Evolutionary conservation across 2,113 vertebrate species (phyloP), one percentile per base, ranked within the genome.

Genomic region (Anolis sagrei): DNA sequence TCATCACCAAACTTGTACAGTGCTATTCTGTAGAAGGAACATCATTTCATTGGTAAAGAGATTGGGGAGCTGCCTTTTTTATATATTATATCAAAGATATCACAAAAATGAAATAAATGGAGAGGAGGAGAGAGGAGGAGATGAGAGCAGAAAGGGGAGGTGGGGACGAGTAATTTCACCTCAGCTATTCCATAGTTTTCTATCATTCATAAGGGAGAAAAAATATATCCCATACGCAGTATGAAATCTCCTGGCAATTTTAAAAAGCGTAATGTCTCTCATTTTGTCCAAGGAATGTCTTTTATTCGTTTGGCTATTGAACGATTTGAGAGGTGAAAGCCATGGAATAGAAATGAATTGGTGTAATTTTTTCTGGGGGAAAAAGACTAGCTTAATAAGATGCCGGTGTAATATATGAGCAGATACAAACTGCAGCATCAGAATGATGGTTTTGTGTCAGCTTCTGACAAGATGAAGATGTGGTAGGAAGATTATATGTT

Each of bases 221-320:
- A 78, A 80, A 91, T 90, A 91, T 90, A 83, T 82, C 74, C 72
- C 51, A 51, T 66, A 74, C 48, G 78, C 88, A n/a, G 86, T 75
- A 64, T 85, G 10, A 91, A 89, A 91, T 66, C 61, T 88, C 27
- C 44, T 74, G 7, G 74, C 77, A 61, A 89, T 89, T 92, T 82
- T 80, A 86, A 79, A 89, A 89, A 9, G 18, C 73, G 21, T 4
- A 81, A 89, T 62, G 61, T 69, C 54, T 84, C 76, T 86, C 90
- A 73, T 90, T 93, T 90, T 79, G n/a, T 49, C 81, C 88, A 78
- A 87, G 85, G 69, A 83, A 93, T 39, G 18, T 85, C 39, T 92
- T 93, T 93, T 84, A 93, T 91, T 90, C 93, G 27, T 92, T 93
- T 93, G 13, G 0, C 58, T 92, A 76, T 34, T 92, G 91, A 91